These are phyloP conservation scores for Chaetogeoica ovagalla DNA, from an alignment of 2,888 invertebrate genomes.

Conservation along the genomic window DNA sequence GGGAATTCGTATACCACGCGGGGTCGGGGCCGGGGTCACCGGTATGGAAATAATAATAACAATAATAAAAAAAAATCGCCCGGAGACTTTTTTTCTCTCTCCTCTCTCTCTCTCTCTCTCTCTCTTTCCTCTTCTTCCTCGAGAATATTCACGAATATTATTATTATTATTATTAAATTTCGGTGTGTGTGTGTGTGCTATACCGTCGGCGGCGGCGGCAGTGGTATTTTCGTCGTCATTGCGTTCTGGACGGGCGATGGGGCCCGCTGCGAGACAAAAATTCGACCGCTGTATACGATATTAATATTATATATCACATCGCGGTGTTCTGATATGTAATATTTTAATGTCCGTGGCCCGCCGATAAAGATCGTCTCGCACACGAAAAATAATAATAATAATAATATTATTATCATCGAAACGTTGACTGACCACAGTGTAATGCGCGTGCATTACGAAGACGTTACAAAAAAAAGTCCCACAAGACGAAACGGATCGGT, in stretches of 20 bases:
- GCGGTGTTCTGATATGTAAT: constrained; percentile 37
- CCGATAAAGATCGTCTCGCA: constrained; percentile 42
- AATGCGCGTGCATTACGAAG: too few relatives aligned
- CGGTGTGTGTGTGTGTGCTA: background rate
- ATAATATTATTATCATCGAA: background rate
- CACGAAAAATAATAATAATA: constrained; percentile 6
- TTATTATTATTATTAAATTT: constrained; percentile 12
- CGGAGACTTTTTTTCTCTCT: constrained; percentile 9
- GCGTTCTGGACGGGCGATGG: background rate
- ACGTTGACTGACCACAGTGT: constrained; percentile 25
- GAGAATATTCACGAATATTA: constrained; percentile 48
- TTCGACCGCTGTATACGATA: constrained; percentile 39
- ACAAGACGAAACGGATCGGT: constrained; percentile 52
- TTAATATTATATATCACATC: background rate
- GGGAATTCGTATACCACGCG: constrained; percentile 20
- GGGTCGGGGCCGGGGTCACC: constrained; percentile 41
- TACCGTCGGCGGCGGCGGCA: background rate
- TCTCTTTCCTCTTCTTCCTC: background rate
- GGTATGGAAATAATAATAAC: background rate
- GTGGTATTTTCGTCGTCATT: background rate
- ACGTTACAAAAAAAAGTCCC: constrained; percentile 21
- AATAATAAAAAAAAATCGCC: constrained; percentile 15
- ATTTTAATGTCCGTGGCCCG: constrained; percentile 51
- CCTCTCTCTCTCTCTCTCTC: too few relatives aligned
- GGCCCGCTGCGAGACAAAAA: constrained; percentile 19